These are phyloP conservation scores for Calyptomena viridis DNA, from an alignment of 2,113 vertebrate genomes.

Conservation along the genomic window DNA sequence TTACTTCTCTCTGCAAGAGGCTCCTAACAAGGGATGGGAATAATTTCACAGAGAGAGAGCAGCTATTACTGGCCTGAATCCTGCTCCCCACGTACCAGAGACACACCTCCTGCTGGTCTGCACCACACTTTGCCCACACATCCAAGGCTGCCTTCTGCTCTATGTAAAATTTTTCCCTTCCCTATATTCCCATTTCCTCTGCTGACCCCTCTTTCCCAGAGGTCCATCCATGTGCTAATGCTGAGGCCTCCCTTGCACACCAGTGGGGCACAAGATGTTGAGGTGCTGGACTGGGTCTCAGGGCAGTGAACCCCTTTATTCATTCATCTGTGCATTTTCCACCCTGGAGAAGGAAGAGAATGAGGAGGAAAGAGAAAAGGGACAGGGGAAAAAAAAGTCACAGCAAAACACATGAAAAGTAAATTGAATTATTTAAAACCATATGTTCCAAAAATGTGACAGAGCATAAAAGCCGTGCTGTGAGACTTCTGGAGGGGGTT, in stretches of 20 bases:
- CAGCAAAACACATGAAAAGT: conserved; percentile 67
- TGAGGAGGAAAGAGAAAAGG: conserved; percentile 40
- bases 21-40: background rate
- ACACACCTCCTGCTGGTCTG: background rate
- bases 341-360: background rate
- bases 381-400: conserved; percentile 52
- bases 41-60: background rate
- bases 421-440: conserved; percentile 77
- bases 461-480: conserved; percentile 53
- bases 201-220: background rate
- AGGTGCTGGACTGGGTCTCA: background rate
- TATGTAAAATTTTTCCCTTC: background rate
- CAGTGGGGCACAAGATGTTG: background rate
- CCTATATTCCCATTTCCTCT: background rate
- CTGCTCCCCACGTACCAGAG: background rate
- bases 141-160: background rate
- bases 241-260: background rate
- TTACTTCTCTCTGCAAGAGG: background rate
- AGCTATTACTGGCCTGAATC: background rate
- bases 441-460: conserved; percentile 73
- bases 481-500: conserved; percentile 56
- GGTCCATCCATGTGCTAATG: background rate
- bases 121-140: background rate
- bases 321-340: background rate
- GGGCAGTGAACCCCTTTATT: background rate